These are phyloP conservation scores for Psix sp. DNA, from an alignment of 1,140 invertebrate genomes.

Conservation along the genomic window DNA sequence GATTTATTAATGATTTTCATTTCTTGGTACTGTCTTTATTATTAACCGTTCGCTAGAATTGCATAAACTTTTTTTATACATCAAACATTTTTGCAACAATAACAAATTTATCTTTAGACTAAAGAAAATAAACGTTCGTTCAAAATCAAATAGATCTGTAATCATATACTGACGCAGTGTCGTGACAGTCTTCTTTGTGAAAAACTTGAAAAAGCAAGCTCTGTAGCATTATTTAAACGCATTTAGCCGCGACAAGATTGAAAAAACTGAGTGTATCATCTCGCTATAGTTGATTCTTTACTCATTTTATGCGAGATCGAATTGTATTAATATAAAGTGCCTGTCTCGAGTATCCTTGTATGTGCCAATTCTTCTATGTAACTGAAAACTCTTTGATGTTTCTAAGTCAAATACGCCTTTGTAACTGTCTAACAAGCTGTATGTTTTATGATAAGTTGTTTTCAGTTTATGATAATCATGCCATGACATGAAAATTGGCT, in stretches of 20 bases:
- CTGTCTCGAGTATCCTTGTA: slow-evolving; percentile 3
- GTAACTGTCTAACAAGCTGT: too few species aligned
- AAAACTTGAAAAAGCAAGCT: slow-evolving; percentile 22
- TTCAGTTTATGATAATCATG: too few species aligned
- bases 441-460: too few species aligned
- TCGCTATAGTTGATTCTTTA: slow-evolving; percentile 39
- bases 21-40: too few species aligned
- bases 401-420: too few species aligned
- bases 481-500: too few species aligned
- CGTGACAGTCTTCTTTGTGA: slow-evolving; percentile 41
- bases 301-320: slow-evolving; percentile 49
- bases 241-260: slow-evolving; percentile 50
- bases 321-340: slow-evolving; percentile 43
- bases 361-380: slow-evolving; percentile 29
- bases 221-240: slow-evolving; percentile 47
- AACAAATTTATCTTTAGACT: too few species aligned
- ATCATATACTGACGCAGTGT: slow-evolving; percentile 19
- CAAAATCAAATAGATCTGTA: slow-evolving; percentile 25
- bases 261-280: slow-evolving; percentile 41
- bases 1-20: too few species aligned
- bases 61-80: too few species aligned
- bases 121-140: slow-evolving; percentile 4
- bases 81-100: too few species aligned
- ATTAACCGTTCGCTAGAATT: too few species aligned
- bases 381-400: too few species aligned